Evolutionary conservation across 2,888 invertebrate genomes (phyloP), one percentile per base, ranked within the genome.

Genomic region (Chamaedrilus cognettii): DNA sequence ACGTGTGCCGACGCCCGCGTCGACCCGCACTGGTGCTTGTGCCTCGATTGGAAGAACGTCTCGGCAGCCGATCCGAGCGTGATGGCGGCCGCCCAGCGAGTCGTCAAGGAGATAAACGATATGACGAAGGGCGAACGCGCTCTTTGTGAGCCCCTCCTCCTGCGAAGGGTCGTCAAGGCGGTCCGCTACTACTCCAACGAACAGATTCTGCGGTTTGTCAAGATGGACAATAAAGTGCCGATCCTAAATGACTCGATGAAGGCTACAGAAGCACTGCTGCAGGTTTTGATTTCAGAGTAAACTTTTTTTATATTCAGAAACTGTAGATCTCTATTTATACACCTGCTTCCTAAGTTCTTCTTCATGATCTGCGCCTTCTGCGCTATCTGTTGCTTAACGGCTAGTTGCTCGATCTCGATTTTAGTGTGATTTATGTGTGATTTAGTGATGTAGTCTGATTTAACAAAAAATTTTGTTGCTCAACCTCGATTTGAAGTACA

Each of bases 201-300:
- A 11, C 35, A 88, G 2, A 83, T 95, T 68, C 77, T 94, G 4
- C 86, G 88, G 64, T 95, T 91, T 79, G 87, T 87, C 11, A 96
- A 96, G 82, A 82, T 83, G 0, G 96, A 96, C 80, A 96, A 96
- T 0, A 93, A 92, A 75, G 86, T 92, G 0, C 91, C 93, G 0
- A 91, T 92, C 80, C 88, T 96, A 75, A 87, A 87, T 0, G 89
- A 88, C 31, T 84, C 88, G 70, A 88, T 90, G 2, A 79, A 85
- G 26, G 77, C 88, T 0, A 85, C 86, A 0, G 86, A 85, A 32
- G 88, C 90, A 63, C 85, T 90, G 69, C 94, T 91, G 83, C 94
- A 95, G 80, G 81, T 95, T 15, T 93, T 92, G 85, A n/a, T n/a
- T n/a, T n/a, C n/a, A n/a, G n/a, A n/a, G n/a, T n/a, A n/a, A n/a